Evolutionary conservation across 2,113 vertebrate species (phyloP).

Genomic region (Pachycephala philippinensis): DNA sequence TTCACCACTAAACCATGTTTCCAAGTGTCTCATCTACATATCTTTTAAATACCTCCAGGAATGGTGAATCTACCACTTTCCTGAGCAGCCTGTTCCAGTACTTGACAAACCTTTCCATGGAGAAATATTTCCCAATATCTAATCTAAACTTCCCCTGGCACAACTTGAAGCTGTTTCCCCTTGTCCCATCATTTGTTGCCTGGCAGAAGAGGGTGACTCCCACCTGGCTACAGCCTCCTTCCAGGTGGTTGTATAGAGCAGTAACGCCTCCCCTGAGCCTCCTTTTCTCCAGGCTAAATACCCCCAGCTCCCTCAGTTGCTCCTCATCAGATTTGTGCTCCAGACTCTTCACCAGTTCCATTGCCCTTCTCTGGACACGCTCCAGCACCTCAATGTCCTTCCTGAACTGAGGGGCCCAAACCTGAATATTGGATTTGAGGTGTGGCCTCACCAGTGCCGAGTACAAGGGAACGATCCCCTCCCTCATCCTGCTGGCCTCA

Average conservation of each 20-base stretch:
- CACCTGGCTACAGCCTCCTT: neutral
- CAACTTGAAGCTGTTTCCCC: neutral
- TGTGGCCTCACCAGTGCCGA: neutral
- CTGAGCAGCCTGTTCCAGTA: neutral
- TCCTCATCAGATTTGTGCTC: neutral
- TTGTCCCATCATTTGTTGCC: neutral
- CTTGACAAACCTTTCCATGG: neutral
- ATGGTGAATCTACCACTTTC: neutral
- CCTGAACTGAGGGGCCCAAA: neutral
- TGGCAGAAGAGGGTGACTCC: rapidly evolving
- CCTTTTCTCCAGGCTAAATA: neutral
- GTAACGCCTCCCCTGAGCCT: neutral
- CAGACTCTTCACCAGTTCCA: neutral
- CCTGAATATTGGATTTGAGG: neutral
- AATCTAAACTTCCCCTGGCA: neutral
- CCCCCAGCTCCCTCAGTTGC: neutral
- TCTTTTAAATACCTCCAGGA: neutral
- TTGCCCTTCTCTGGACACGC: rapidly evolving
- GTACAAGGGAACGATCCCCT: neutral
- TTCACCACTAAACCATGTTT: neutral
- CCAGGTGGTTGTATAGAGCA: neutral
- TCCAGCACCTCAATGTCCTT: neutral
- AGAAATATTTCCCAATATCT: neutral
- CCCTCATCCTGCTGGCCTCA: neutral
- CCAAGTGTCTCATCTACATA: neutral